phyloP scores from a whole-genome alignment of 2,113 vertebrate species.

The Pituophis catenifer region DNA sequence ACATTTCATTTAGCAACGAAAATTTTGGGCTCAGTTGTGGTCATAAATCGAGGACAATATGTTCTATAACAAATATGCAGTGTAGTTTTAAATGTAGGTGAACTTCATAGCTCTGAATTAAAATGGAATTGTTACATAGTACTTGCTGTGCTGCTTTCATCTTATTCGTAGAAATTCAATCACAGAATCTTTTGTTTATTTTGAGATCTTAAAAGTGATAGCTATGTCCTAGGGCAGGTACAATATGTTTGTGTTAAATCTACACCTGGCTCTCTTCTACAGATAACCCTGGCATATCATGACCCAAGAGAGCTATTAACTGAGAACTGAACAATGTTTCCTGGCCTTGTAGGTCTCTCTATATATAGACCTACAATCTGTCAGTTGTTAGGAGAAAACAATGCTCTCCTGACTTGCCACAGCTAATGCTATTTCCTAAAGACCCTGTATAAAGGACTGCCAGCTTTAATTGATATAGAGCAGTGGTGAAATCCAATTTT shows the following conservation, averaged over 20 bases:
- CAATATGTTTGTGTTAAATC: conserved; percentile 36
- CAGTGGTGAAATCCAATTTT: too few relatives aligned
- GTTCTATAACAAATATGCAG: neutral
- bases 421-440: too few relatives aligned
- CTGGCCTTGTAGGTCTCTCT: conserved; percentile 54
- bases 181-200: conserved; percentile 18
- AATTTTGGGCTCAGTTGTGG: neutral
- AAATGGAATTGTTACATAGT: neutral
- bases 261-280: conserved; percentile 17
- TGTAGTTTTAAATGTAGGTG: neutral
- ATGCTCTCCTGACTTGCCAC: too few relatives aligned
- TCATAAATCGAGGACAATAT: neutral
- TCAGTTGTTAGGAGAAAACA: too few relatives aligned
- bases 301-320: conserved; percentile 52
- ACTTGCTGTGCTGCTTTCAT: neutral
- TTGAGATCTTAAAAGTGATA: conserved; percentile 35
- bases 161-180: neutral
- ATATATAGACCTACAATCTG: too few relatives aligned
- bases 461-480: too few relatives aligned
- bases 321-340: conserved; percentile 54
- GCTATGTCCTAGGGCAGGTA: conserved; percentile 48
- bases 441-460: too few relatives aligned
- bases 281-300: conserved; percentile 33
- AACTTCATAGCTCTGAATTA: neutral
- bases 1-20: neutral